Evolutionary conservation across 1,140 invertebrate species (phyloP), one percentile per base, ranked within the genome.

Genomic region (Homarus americanus): DNA sequence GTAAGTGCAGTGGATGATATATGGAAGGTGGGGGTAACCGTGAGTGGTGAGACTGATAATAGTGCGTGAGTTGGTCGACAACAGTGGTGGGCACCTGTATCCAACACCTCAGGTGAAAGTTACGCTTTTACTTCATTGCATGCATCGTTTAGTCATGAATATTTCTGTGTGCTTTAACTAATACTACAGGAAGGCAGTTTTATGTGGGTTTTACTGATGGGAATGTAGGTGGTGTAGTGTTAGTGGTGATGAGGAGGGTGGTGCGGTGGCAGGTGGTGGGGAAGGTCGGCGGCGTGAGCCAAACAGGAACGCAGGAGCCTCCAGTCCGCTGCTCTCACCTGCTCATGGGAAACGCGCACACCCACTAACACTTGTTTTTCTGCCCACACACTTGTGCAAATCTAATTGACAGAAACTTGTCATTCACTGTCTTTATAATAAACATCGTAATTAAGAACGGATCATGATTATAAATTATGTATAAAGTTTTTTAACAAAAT

Each of bases 311-410:
- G 4, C 41, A 17, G 78, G 79, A 83, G 58, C 87, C 85, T 75
- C 85, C 40, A 76, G 32, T 66, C 85, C 40, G n/a, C 87, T 80
- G 78, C 87, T 73, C 79, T 82, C 87, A 80, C 87, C 79, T 82
- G 78, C 87, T 73, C 87, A 87, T 79, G 84, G 85, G 85, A 87
- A 87, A 87, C 85, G 76, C 84, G 75, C 78, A 87, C 84, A 87
- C 85, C 75, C 85, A 79, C 85, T 40, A 78, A 87, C 85, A 87
- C 85, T 58, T 58, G 53, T 58, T 58, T 58, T 58, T 82, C 53
- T 66, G 17, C 58, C 49, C 63, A 40, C 58, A 58, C 80, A 53
- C 49, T 38, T 82, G 53, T 58, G 38, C 80, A 28, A 44, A n/a
- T 12, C 63, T 36, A 36, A 58, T 66, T 40, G 20, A 36, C 58